Evolutionary conservation across 2,888 invertebrate species (phyloP).

Genomic region (Aethes cnicana): DNA sequence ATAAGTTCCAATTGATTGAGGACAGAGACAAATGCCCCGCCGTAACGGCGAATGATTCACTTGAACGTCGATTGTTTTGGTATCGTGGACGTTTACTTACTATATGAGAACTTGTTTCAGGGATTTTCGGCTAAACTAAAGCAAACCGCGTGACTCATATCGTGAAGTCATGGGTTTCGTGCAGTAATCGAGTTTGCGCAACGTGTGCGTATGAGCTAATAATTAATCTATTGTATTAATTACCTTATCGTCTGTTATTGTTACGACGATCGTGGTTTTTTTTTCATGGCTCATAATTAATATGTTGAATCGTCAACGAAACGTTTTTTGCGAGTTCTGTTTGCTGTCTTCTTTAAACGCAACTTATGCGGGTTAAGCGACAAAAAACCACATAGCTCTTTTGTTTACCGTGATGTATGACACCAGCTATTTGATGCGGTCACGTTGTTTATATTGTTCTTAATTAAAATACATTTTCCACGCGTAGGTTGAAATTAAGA

Average conservation of each 20-base stretch:
- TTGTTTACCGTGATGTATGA: constrained; percentile 8
- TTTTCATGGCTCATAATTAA: constrained; percentile 30
- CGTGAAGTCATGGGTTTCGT: constrained; percentile 49
- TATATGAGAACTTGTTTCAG: constrained; percentile 35
- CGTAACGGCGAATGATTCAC: constrained; percentile 48
- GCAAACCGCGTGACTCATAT: constrained; percentile 49
- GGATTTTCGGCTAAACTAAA: constrained; percentile 46
- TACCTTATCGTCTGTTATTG: constrained; percentile 45
- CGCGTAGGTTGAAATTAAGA: constrained; percentile 71
- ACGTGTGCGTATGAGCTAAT: constrained; percentile 37
- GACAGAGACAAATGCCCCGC: constrained; percentile 36
- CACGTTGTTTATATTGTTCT: constrained; percentile 37
- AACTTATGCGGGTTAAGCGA: not conserved
- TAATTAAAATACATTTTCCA: constrained; percentile 56
- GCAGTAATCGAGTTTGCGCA: constrained; percentile 45
- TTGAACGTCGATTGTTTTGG: constrained; percentile 36
- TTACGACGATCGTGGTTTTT: constrained; percentile 40
- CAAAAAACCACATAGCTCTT: not conserved
- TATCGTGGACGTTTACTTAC: constrained; percentile 56
- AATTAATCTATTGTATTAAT: constrained; percentile 45
- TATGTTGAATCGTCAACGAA: constrained; percentile 1
- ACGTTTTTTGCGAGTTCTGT: not conserved
- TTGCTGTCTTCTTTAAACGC: not conserved
- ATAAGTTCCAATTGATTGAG: constrained; percentile 62
- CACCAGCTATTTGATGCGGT: constrained; percentile 24